Evolutionary conservation across 2,113 vertebrate genomes (phyloP).

Genomic region (Empidonax alnorum): DNA sequence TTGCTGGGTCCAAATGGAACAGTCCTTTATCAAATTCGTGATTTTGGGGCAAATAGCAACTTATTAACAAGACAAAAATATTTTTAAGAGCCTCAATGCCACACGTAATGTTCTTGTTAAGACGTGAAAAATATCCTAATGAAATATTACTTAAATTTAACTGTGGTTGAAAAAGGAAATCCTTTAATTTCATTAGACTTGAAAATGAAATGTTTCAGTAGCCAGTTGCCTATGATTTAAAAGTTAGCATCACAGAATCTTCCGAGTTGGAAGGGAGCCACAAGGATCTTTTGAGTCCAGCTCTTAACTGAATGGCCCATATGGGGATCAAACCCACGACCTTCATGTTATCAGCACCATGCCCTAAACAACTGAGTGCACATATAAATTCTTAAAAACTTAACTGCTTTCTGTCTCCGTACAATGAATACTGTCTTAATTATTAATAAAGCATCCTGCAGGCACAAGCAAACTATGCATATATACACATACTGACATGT

Average conservation of each 20-base stretch:
- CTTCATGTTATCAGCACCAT: background rate
- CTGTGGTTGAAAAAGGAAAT: background rate
- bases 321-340: background rate
- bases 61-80: background rate
- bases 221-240: background rate
- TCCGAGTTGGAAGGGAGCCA: background rate
- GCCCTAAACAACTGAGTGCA: background rate
- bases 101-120: background rate
- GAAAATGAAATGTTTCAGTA: background rate
- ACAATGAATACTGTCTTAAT: background rate
- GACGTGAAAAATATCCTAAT: background rate
- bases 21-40: background rate
- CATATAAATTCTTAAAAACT: background rate
- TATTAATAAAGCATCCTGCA: background rate
- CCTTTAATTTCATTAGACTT: background rate
- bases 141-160: background rate
- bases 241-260: background rate
- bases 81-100: background rate
- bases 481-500: background rate
- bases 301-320: background rate
- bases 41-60: background rate
- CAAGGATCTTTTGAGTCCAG: background rate
- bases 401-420: background rate
- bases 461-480: background rate
- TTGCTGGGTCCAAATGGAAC: background rate